Base-by-base conservation (phyloP, 2,113 vertebrate species). In the Xiphophorus couchianus region DNA sequence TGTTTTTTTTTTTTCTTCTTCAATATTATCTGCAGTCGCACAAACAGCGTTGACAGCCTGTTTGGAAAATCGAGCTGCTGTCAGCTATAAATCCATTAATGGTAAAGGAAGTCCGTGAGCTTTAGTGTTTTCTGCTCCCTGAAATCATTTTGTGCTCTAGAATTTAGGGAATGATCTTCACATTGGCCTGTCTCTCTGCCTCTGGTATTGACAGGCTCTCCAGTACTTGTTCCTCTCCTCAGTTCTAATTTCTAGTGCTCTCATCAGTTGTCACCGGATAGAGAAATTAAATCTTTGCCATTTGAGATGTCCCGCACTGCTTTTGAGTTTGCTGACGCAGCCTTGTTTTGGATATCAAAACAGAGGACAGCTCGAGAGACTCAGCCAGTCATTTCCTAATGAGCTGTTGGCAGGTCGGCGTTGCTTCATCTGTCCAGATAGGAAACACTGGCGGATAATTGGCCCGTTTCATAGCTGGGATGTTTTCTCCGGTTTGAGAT, bases 401-500 rank as follows among this genome's bases (percentile, higher is more conserved):
- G 79, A 87, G 67, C 61, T 61, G 68, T 44, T 87, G 80, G 80
- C 80, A 81, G 62, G 19, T 66, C 44, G 1, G 77, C 68, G 3
- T 74, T 66, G 54, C 79, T 62, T 62, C 28, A 37, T 61, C 72
- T 60, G 64, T 78, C 73, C 81, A 87, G 78, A 71, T 78, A 60
- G 28, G 67, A 77, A 87, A 86, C 65, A 66, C 58, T 66, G 73
- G 73, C 54, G 27, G 81, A 83, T 91, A 86, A 86, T 89, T 90
- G 89, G 82, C 77, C 76, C 37, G 66, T 80, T 86, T 87, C 80
- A 70, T 74, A 75, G 82, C 83, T 75, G 81, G 68, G 73, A 88
- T 84, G 81, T 87, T 87, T 84, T 86, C 74, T 80, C 85, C 78
- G 78, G 84, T 74, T 71, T 11, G 62, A 81, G 74, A 75, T 69